These are phyloP conservation scores for Euphonia xanthogaster DNA, from an alignment of 2,797 vertebrate genomes.

Conservation along the genomic window DNA sequence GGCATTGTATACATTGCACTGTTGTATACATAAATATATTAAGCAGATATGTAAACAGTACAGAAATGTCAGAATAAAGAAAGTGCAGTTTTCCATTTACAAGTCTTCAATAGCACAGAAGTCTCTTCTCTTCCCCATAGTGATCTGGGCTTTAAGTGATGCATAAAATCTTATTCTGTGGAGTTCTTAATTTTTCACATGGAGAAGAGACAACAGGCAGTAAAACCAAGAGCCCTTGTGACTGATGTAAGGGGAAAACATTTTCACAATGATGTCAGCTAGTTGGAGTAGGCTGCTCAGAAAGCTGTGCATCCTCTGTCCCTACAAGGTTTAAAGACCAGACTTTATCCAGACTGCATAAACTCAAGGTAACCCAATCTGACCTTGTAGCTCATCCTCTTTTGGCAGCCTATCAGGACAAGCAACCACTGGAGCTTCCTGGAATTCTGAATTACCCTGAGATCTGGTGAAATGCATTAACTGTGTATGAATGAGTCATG, in stretches of 20 bases:
- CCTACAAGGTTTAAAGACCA: background rate
- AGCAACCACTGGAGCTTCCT: background rate
- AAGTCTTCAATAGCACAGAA: background rate
- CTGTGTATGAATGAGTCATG: background rate
- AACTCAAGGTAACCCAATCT: background rate
- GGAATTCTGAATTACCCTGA: background rate
- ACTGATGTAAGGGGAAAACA: background rate
- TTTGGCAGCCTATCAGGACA: background rate
- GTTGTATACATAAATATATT: background rate
- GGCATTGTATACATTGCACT: background rate
- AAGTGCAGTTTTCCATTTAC: background rate
- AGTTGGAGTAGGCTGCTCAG: background rate
- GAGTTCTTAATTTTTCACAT: background rate
- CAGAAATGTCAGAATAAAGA: background rate
- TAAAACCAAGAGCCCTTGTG: background rate
- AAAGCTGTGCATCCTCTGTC: background rate
- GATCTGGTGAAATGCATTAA: background rate
- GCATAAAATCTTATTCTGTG: background rate
- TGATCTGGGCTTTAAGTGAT: background rate
- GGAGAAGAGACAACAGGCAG: background rate
- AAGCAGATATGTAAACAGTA: background rate
- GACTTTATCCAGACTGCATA: background rate
- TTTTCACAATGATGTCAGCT: background rate
- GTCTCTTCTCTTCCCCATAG: background rate
- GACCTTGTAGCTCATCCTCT: background rate